Base-by-base conservation (phyloP, 2,797 vertebrate species). In the Orestias chungarensis region DNA sequence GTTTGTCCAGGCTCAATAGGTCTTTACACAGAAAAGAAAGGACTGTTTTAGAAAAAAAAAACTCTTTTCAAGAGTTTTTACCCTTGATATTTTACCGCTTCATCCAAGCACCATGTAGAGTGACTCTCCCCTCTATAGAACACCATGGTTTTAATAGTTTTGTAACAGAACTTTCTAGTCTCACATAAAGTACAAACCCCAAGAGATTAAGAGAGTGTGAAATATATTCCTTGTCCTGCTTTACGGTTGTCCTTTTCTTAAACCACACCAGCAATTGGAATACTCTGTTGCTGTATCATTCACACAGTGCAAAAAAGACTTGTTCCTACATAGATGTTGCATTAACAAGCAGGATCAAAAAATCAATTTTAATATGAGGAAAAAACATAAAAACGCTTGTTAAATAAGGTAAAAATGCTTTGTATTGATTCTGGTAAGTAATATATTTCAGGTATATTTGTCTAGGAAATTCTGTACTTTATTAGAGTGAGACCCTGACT, bases 1-100 rank as follows among this genome's bases (percentile, higher is more conserved):
- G 72, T 40, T 66, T 57, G 61, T 68, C 73, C 66, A 50, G 62
- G 46, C 74, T 77, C 73, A 74, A 55, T 31, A 54, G 59, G 49
- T 61, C 49, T 47, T 73, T 31, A 72, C 71, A 84, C 84, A 85
- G 71, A 55, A 79, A 68, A 38, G 12, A 62, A 59, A 10, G 18
- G 17, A 55, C 74, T 87, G 67, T 87, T 89, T 86, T 76, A 81
- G n/a, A n/a, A n/a, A n/a, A n/a, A n/a, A n/a, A 89, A 80, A 33
- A 33, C 68, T 42, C 5, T 66, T 73, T 65, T 78, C 23, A 17
- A 75, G 81, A 81, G 71, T 85, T 84, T 81, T 80, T 61, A 79
- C 52, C 65, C 73, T 62, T 85, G 84, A 88, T 79, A 82, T 82
- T 87, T 88, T 72, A 66, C 83, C 82, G 82, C 73, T 82, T 64